These are phyloP conservation scores for Cepaea nemoralis DNA, from an alignment of 1,140 invertebrate genomes.

Conservation along the genomic window DNA sequence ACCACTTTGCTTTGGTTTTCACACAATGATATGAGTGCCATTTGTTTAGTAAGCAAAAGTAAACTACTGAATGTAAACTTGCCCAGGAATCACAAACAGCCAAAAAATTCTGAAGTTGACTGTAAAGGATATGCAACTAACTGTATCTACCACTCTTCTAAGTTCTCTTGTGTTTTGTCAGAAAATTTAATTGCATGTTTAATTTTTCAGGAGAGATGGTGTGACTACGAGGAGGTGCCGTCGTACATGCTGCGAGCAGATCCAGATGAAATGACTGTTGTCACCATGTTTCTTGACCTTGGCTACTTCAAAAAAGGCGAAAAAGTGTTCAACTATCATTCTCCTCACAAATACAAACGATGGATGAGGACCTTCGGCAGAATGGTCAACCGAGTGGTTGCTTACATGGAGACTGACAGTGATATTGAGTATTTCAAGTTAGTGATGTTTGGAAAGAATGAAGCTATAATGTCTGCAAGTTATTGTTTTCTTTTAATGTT, in stretches of 20 bases:
- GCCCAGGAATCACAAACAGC: too few species aligned
- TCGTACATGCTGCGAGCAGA: slow-evolving; percentile 2
- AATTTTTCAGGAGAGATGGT: slow-evolving; percentile 31
- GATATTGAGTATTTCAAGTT: slow-evolving; percentile 36
- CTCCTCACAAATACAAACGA: slow-evolving; percentile 33
- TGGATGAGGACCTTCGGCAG: slow-evolving; percentile 38
- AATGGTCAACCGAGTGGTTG: slow-evolving; percentile 36
- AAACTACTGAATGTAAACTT: too few species aligned
- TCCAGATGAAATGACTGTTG: slow-evolving; percentile 37
- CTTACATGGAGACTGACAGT: slow-evolving; percentile 32
- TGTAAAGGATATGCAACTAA: too few species aligned
- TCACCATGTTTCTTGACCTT: slow-evolving; percentile 37
- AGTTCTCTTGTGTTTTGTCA: not conserved
- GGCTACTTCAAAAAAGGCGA: slow-evolving; percentile 39
- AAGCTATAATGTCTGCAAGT: too few species aligned
- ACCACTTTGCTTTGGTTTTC: too few species aligned
- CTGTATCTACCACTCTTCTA: too few species aligned
- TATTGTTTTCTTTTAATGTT: too few species aligned
- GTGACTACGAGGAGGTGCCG: slow-evolving; percentile 30
- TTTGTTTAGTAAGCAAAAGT: too few species aligned
- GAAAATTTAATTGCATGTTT: not conserved
- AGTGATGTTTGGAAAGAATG: not conserved
- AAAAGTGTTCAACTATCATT: slow-evolving; percentile 21
- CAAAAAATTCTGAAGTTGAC: too few species aligned
- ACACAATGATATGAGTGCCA: too few species aligned